Conservation (phyloP, 1,140 invertebrate genomes). For the Melitaea cinxia region DNA sequence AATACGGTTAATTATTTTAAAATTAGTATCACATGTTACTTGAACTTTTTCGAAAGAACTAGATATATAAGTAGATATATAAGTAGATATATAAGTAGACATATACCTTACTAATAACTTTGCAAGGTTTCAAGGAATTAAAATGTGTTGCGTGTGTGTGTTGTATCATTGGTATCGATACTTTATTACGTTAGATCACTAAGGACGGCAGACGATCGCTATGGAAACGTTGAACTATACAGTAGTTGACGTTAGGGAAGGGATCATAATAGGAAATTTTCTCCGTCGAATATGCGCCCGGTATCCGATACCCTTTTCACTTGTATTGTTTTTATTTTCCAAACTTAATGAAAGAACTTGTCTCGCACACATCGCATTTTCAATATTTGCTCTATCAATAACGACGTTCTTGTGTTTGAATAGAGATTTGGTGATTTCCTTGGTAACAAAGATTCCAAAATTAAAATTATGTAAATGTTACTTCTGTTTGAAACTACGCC, state of each 20-base stretch:
- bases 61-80: too few relatives aligned
- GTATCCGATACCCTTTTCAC: slow-evolving; percentile 77
- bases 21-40: too few relatives aligned
- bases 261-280: slow-evolving; percentile 79
- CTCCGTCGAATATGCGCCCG: slow-evolving; percentile 68
- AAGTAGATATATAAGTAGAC: too few relatives aligned
- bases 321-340: slow-evolving; percentile 79
- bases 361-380: slow-evolving; percentile 40
- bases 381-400: slow-evolving; percentile 31
- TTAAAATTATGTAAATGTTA: too few relatives aligned
- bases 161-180: slow-evolving; percentile 29
- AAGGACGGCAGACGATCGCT: slow-evolving; percentile 64
- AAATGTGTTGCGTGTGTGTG: too few relatives aligned
- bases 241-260: slow-evolving; percentile 72
- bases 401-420: background rate
- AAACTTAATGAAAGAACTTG: slow-evolving; percentile 78
- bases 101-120: too few relatives aligned
- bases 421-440: background rate
- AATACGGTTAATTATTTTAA: too few relatives aligned
- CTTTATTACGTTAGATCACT: slow-evolving; percentile 35
- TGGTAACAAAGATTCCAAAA: too few relatives aligned
- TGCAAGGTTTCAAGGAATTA: too few relatives aligned
- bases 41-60: too few relatives aligned
- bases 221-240: slow-evolving; percentile 65
- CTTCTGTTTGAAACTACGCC: too few relatives aligned